phyloP scores from a whole-genome alignment of 2,113 vertebrate species.

The Nibea albiflora region DNA sequence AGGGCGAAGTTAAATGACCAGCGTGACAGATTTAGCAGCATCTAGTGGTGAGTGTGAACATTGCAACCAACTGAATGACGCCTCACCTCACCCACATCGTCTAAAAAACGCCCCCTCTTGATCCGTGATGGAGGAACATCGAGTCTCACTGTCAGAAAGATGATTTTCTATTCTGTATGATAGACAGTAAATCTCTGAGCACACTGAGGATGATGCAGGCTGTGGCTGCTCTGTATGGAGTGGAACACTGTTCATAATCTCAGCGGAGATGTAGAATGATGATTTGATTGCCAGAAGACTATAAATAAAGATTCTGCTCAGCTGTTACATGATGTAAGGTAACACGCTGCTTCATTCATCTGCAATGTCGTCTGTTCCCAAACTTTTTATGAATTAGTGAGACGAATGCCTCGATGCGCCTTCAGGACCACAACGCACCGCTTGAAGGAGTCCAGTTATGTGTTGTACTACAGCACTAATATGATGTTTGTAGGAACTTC shows the following conservation, averaged over 20 bases:
- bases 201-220: too few relatives aligned
- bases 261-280: constrained; percentile 48
- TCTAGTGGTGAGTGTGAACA: too few relatives aligned
- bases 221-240: not conserved
- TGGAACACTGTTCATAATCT: constrained; percentile 2
- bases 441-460: not conserved
- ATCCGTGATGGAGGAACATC: too few relatives aligned
- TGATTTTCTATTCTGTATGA: too few relatives aligned
- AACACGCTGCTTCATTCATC: not conserved
- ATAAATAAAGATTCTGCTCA: constrained; percentile 53
- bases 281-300: constrained; percentile 53
- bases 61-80: too few relatives aligned
- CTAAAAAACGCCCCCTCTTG: too few relatives aligned
- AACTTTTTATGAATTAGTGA: too few relatives aligned
- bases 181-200: too few relatives aligned
- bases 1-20: too few relatives aligned
- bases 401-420: not conserved
- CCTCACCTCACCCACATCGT: too few relatives aligned
- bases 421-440: not conserved
- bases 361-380: not conserved
- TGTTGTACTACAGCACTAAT: not conserved
- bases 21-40: too few relatives aligned
- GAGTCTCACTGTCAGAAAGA: too few relatives aligned
- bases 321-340: constrained; percentile 33
- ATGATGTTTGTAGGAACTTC: not conserved